Base-by-base conservation (phyloP, 2,797 vertebrate species). In the Ctenochaetus hawaiiensis region DNA sequence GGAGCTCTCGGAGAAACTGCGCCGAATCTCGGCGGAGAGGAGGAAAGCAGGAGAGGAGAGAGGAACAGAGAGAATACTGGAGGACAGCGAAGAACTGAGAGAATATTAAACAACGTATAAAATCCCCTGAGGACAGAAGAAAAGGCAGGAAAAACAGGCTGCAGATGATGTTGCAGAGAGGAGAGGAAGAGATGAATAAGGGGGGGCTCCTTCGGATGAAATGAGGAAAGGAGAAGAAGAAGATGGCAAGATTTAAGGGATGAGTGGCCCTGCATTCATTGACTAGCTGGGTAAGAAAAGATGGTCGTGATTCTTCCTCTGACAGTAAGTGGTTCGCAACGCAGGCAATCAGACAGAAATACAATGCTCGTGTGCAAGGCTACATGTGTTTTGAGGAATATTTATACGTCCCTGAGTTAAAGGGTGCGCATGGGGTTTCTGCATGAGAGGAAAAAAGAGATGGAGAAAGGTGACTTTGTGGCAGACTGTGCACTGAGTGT, bases 51-150 rank as follows among this genome's bases (percentile, higher is more conserved):
- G n/a, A 60, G 71, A 67, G 43, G 39, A 39, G 71, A 44, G 22
- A 71, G 49, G 81, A 88, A 89, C 74, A 83, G 83, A 87, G 78
- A 85, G 88, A 90, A 91, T 86, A 85, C 75, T 74, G 77, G 78
- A 89, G 75, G 80, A 87, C 80, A 76, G 79, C 11, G 39, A 13
- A 77, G 81, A 87, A 91, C 92, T 86, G 84, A 91, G 84, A 87
- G 90, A 91, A 93, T 93, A 87, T 92, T 89, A 86, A 87, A 90
- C 81, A 80, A 88, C 62, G 71, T 75, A 81, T 74, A 82, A 83
- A 89, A 78, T 71, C 82, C 76, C 85, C 54, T 0, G 77, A 86
- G 78, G 81, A 75, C 44, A 49, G 60, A 77, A 70, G 78, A 69
- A 71, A 56, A 17, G 66, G 56, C 45, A 66, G 16, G 58, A 80